These are phyloP conservation scores for Tichodroma muraria DNA, from an alignment of 2,113 vertebrate genomes.

Conservation along the genomic window DNA sequence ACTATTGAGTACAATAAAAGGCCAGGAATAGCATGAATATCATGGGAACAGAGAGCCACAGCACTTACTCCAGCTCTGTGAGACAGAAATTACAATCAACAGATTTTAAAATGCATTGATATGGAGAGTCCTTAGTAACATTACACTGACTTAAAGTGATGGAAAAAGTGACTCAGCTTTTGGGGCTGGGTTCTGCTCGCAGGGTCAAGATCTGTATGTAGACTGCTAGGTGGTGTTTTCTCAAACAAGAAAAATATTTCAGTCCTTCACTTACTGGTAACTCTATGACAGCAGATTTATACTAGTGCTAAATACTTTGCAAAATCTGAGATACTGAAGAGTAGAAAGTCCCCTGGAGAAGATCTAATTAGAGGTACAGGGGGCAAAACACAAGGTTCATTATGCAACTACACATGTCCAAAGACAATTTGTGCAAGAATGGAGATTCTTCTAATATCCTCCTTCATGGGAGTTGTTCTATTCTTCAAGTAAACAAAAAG, in stretches of 20 bases:
- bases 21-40: neutral
- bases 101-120: neutral
- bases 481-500: neutral
- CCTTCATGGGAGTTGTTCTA: neutral
- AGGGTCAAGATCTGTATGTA: neutral
- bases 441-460: neutral
- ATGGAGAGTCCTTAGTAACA: neutral
- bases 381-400: neutral
- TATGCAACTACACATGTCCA: neutral
- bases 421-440: neutral
- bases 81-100: neutral
- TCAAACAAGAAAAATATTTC: neutral
- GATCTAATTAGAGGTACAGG: neutral
- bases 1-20: neutral
- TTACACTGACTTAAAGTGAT: neutral
- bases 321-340: neutral
- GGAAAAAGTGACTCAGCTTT: neutral
- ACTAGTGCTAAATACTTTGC: neutral
- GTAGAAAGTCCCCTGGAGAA: neutral
- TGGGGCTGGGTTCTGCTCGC: neutral
- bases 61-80: neutral
- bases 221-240: neutral
- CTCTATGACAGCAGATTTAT: neutral
- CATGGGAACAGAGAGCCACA: neutral
- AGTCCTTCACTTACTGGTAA: neutral